These are phyloP conservation scores for Setophaga petechia DNA, from an alignment of 2,113 vertebrate genomes.

Conservation along the genomic window DNA sequence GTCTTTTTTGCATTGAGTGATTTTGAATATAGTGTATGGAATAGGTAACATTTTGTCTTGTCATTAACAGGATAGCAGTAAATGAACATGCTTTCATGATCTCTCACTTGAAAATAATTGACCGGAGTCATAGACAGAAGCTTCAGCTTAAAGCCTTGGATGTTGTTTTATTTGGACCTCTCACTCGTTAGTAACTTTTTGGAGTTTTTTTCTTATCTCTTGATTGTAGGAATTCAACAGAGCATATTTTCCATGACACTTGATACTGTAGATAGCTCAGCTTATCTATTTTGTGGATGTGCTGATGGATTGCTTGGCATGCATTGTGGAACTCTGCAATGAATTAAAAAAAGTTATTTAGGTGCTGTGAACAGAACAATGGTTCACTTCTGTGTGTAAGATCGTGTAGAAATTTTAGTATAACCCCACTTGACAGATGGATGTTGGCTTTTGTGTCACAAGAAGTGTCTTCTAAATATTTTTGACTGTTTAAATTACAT, in stretches of 20 bases:
- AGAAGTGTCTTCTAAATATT: neutral
- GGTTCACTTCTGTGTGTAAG: neutral
- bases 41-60: neutral
- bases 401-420: neutral
- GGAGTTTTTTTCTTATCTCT: neutral
- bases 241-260: neutral
- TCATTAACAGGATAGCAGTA: constrained; percentile 89
- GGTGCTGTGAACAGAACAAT: neutral
- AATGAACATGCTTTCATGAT: constrained; percentile 94
- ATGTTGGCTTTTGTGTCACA: neutral
- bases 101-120: constrained; percentile 91
- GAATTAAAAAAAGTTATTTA: neutral
- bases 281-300: neutral
- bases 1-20: neutral
- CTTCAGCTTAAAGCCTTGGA: constrained; percentile 96
- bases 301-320: neutral
- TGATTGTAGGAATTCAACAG: neutral
- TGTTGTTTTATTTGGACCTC: constrained; percentile 95
- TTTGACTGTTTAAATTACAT: neutral
- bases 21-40: neutral
- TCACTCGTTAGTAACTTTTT: constrained; percentile 86
- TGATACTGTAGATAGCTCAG: neutral
- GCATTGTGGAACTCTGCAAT: neutral
- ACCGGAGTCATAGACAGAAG: constrained; percentile 96
- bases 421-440: neutral